Percentiles rank a stretch among this genome's conserved stretches.
phyloP scores from a whole-genome alignment of 2,113 vertebrate species.

The Corythaeola cristata region DNA sequence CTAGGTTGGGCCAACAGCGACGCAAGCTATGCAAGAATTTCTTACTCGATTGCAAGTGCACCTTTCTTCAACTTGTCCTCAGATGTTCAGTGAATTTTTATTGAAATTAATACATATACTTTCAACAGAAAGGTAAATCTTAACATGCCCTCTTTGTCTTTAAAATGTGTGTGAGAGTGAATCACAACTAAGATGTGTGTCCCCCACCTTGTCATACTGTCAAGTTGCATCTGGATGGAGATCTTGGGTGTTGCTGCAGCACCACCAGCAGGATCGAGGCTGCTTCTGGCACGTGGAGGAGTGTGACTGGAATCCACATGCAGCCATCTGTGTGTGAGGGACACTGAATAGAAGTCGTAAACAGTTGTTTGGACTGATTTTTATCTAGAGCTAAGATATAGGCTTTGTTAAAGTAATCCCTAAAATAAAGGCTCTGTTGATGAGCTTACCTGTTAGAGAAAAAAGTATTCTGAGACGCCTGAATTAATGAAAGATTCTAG shows the following conservation, averaged over 20 bases:
- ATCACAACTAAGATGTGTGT: not conserved
- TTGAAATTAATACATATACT: slow-evolving; percentile 96
- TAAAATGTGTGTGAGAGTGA: not conserved
- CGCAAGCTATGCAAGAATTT: slow-evolving; percentile 98
- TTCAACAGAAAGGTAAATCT: slow-evolving; percentile 91
- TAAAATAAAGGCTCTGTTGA: not conserved
- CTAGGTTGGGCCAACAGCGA: slow-evolving; percentile 96
- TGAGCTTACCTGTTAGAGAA: not conserved
- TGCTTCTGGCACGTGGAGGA: not conserved
- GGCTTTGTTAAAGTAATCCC: not conserved
- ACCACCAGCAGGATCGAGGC: not conserved
- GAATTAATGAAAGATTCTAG: not conserved
- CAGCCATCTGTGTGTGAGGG: not conserved
- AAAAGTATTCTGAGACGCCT: not conserved
- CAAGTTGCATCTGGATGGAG: not conserved
- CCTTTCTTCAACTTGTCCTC: slow-evolving; percentile 93
- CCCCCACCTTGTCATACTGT: not conserved
- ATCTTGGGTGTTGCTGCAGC: not conserved
- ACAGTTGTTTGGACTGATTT: not conserved
- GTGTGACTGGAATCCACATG: not conserved
- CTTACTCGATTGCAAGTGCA: slow-evolving; percentile 96
- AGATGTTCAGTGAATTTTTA: slow-evolving; percentile 99
- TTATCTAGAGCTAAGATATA: not conserved
- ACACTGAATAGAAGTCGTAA: not conserved
- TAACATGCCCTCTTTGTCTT: not conserved